phyloP scores from a whole-genome alignment of 2,888 invertebrate species.

The Cryptocheilus praepositus region DNA sequence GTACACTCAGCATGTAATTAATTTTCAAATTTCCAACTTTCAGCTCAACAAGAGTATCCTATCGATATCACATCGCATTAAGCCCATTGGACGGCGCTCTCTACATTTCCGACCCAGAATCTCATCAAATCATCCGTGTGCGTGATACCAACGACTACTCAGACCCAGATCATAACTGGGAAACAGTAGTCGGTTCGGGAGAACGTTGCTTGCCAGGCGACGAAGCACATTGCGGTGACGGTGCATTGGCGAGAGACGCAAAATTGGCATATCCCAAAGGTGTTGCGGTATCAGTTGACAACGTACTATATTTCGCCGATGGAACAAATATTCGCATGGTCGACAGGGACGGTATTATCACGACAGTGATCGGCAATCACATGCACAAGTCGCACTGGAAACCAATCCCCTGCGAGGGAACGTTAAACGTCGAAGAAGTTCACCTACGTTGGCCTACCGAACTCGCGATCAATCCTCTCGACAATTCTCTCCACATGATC shows the following conservation, averaged over 20 bases:
- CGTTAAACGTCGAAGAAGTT: slow-evolving; percentile 93
- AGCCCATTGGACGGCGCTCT: slow-evolving; percentile 95
- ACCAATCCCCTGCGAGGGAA: slow-evolving; percentile 94
- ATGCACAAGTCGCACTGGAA: slow-evolving; percentile 96
- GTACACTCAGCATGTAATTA: not conserved
- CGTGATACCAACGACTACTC: slow-evolving; percentile 87
- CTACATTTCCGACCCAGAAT: slow-evolving; percentile 97
- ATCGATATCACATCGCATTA: slow-evolving; percentile 96
- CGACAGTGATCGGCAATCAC: slow-evolving; percentile 93
- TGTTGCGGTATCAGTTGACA: slow-evolving; percentile 94
- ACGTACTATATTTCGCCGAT: slow-evolving; percentile 95
- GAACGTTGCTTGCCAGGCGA: slow-evolving; percentile 95
- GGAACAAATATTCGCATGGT: slow-evolving; percentile 96
- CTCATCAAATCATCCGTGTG: slow-evolving; percentile 93
- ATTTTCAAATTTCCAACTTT: slow-evolving; percentile 35
- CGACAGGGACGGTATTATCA: slow-evolving; percentile 92
- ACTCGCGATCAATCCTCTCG: slow-evolving; percentile 93
- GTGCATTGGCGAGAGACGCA: slow-evolving; percentile 93
- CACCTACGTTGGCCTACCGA: slow-evolving; percentile 98
- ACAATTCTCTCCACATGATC: slow-evolving; percentile 95
- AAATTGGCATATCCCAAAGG: slow-evolving; percentile 97
- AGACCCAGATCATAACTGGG: slow-evolving; percentile 95
- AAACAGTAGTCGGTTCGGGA: slow-evolving; percentile 95
- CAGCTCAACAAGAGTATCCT: slow-evolving; percentile 94
- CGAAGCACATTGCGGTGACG: slow-evolving; percentile 97